These are phyloP conservation scores for Campoletis raptor DNA, from an alignment of 2,888 invertebrate genomes.

Conservation along the genomic window DNA sequence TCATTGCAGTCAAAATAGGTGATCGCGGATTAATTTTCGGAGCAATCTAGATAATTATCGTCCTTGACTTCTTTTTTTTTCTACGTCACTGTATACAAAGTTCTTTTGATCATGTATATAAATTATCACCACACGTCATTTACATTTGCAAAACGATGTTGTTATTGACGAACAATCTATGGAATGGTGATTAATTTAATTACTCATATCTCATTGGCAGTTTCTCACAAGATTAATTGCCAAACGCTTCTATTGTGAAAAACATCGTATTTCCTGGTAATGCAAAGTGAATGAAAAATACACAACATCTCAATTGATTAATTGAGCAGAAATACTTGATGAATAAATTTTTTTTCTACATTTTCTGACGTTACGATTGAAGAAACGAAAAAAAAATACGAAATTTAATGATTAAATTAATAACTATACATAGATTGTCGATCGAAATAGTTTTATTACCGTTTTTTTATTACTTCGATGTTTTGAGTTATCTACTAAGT, in stretches of 20 bases:
- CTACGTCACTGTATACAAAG: not conserved
- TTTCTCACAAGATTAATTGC: not conserved
- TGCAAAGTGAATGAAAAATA: not conserved
- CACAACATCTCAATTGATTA: not conserved
- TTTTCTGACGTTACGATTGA: not conserved
- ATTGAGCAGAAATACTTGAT: not conserved
- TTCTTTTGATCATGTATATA: not conserved
- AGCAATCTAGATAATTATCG: not conserved
- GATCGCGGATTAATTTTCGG: not conserved
- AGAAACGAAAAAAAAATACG: not conserved
- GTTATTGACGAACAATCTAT: not conserved
- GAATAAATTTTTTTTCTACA: not conserved
- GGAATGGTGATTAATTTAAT: not conserved
- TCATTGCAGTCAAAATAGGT: not conserved
- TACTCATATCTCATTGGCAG: not conserved
- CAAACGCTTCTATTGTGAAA: not conserved
- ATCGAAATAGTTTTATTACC: not conserved
- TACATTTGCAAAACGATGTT: not conserved
- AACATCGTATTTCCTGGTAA: constrained; percentile 5
- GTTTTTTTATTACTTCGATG: not conserved
- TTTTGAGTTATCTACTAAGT: not conserved
- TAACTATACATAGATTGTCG: not conserved
- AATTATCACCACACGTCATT: not conserved
- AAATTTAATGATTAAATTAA: not conserved
- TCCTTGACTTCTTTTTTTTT: not conserved